Evolutionary conservation across 2,113 vertebrate genomes (phyloP).

Genomic region (Pterocles orientalis): DNA sequence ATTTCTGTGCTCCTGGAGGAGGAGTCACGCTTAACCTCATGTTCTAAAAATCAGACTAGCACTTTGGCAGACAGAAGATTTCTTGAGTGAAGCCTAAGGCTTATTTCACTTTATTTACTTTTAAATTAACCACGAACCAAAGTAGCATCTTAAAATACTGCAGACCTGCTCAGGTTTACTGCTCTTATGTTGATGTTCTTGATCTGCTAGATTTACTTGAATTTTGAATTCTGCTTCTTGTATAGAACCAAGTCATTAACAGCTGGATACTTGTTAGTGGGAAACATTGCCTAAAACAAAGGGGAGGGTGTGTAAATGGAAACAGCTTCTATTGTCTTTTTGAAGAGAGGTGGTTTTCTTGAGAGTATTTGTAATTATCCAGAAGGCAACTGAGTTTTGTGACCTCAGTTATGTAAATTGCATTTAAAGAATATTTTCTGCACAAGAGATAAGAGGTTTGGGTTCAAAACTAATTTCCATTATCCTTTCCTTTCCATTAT

Average conservation of each 20-base stretch:
- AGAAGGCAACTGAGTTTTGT: neutral
- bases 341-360: slow-evolving; percentile 16
- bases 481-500: neutral
- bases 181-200: neutral
- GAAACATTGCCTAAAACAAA: neutral
- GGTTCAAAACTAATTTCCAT: neutral
- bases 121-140: slow-evolving; percentile 11
- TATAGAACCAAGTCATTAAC: neutral
- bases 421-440: neutral
- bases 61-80: neutral
- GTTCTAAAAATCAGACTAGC: neutral
- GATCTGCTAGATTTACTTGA: neutral
- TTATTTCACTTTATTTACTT: slow-evolving; percentile 33
- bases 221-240: neutral
- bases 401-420: neutral
- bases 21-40: neutral
- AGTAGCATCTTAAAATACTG: neutral
- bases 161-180: neutral
- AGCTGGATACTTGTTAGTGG: neutral
- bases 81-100: neutral
- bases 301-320: neutral
- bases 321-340: slow-evolving; percentile 10
- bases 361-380: neutral
- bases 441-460: neutral
- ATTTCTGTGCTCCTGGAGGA: slow-evolving; percentile 8